phyloP scores from a whole-genome alignment of 37 sponge, comb jelly and placozoan genomes.

The Cliona cf. orientalis region DNA sequence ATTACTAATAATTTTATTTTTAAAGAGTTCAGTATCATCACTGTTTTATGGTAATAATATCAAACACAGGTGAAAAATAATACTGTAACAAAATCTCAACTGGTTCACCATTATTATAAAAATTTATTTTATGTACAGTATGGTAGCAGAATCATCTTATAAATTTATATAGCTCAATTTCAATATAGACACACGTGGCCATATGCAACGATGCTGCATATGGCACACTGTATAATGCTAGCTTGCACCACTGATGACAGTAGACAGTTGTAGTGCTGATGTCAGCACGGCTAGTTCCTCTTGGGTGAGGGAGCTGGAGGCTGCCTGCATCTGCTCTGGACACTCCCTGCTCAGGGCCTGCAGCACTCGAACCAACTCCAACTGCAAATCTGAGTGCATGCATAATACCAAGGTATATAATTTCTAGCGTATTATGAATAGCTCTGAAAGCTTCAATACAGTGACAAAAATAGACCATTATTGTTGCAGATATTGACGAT shows the following conservation, averaged over 20 bases:
- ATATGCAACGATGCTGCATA: too few relatives aligned
- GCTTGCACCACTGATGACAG: background rate
- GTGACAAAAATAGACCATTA: conserved; percentile 1
- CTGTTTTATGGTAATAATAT: background rate
- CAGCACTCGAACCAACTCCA: conserved; percentile 24
- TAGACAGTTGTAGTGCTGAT: conserved; percentile 4
- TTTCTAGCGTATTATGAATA: background rate
- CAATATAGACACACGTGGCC: background rate
- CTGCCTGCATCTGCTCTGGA: conserved; percentile 60
- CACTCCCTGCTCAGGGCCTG: conserved; percentile 25
- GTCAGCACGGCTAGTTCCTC: conserved; percentile 46
- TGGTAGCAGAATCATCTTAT: background rate
- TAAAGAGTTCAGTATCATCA: conserved; percentile 1
- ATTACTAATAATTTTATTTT: too few relatives aligned
- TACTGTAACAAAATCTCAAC: background rate
- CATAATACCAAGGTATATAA: too few relatives aligned
- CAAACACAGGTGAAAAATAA: background rate
- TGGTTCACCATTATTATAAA: background rate
- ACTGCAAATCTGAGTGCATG: conserved; percentile 4
- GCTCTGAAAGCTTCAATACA: background rate
- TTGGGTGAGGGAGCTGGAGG: conserved; percentile 32
- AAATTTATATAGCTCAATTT: background rate
- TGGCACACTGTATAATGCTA: too few relatives aligned
- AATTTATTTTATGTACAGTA: background rate
- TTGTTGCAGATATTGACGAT: background rate